These are phyloP conservation scores for Amphipyra tragopoginis DNA, from an alignment of 2,888 invertebrate genomes.

Conservation along the genomic window DNA sequence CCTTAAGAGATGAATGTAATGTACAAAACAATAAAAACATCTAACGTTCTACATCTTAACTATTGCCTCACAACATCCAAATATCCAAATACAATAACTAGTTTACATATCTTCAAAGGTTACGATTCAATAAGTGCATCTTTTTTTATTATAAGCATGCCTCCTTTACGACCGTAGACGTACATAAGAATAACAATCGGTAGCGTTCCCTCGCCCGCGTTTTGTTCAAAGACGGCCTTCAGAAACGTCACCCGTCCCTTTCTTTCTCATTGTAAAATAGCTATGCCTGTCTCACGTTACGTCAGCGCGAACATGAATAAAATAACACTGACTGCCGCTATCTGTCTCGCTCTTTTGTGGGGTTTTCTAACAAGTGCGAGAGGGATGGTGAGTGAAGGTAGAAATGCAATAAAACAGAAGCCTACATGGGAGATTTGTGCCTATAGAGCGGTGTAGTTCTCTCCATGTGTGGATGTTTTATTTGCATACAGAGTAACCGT, in stretches of 20 bases:
- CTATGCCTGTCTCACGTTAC: conserved; percentile 73
- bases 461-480: conserved; percentile 71
- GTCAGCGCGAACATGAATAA: conserved; percentile 81
- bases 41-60: conserved; percentile 13
- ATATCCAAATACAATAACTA: conserved; percentile 40
- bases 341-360: conserved; percentile 72
- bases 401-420: conserved; percentile 83
- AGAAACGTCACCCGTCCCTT: conserved; percentile 71
- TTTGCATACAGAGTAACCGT: conserved; percentile 72
- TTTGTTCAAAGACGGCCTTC: conserved; percentile 78
- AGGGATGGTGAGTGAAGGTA: conserved; percentile 68
- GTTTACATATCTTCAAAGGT: conserved; percentile 72
- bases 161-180: conserved; percentile 58
- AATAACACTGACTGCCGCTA: conserved; percentile 76
- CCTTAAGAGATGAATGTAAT: conserved; percentile 1
- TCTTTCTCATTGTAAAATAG: conserved; percentile 69
- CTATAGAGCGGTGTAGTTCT: conserved; percentile 73
- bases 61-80: conserved; percentile 7
- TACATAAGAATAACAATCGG: conserved; percentile 81
- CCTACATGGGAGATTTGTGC: conserved; percentile 79
- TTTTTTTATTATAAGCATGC: conserved; percentile 69
- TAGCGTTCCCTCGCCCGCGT: conserved; percentile 78
- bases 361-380: conserved; percentile 62
- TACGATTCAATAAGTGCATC: conserved; percentile 76
- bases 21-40: conserved; percentile 19